Percentiles rank a stretch among this genome's conserved stretches.
phyloP scores from a whole-genome alignment of 2,113 vertebrate species.

The Lathamus discolor region DNA sequence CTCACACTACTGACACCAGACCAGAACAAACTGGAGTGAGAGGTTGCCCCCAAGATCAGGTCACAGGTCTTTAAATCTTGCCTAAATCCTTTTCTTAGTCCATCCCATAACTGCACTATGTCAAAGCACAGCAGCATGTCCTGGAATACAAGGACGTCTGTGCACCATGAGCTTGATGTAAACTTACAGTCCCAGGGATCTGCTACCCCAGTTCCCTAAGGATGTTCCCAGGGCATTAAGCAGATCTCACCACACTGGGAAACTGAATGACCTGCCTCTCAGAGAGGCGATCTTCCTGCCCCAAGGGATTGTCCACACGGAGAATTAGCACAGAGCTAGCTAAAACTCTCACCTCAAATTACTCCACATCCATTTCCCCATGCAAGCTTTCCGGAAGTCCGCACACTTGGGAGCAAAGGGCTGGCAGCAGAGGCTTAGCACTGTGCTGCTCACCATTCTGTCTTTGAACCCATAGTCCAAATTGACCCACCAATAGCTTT shows the following conservation, averaged over 20 bases:
- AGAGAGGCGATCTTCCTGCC: background rate
- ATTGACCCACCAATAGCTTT: accelerated
- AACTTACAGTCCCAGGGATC: background rate
- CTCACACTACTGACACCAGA: accelerated
- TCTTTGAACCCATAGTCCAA: background rate
- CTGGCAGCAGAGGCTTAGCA: background rate
- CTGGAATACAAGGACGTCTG: accelerated
- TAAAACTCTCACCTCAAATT: background rate
- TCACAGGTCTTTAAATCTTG: background rate
- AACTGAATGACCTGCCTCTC: accelerated
- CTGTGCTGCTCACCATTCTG: accelerated
- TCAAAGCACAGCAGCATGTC: accelerated
- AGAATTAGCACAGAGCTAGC: background rate
- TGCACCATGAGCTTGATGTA: accelerated
- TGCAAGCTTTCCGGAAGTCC: accelerated
- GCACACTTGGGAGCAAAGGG: accelerated
- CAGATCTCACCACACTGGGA: background rate
- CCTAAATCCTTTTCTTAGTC: background rate
- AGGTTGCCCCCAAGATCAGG: background rate
- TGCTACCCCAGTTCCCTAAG: accelerated
- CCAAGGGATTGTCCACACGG: no score
- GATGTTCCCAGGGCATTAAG: accelerated
- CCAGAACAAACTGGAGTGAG: accelerated
- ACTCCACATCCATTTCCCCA: accelerated
- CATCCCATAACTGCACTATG: accelerated